A percentile compares a stretch with the other conserved stretches of the same genome.
Evolutionary conservation across 1,140 invertebrate genomes (phyloP).

Genomic region (Philopotamus ludificatus): DNA sequence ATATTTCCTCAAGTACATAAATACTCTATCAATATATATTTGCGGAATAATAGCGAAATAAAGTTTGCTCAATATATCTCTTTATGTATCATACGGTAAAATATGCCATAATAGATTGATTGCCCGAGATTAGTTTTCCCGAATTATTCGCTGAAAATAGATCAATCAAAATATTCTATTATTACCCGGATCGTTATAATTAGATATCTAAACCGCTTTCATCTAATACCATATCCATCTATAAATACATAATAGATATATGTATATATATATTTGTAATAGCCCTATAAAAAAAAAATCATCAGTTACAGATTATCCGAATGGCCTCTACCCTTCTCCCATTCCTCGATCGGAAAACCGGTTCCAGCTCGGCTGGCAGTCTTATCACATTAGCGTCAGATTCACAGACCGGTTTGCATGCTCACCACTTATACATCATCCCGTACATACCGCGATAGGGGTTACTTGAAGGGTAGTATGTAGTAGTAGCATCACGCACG

Average conservation of each 20-base stretch:
- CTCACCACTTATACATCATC: slow-evolving; percentile 30
- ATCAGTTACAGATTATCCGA: no score
- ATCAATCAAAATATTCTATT: neutral
- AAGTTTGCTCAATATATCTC: neutral
- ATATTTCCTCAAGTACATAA: neutral
- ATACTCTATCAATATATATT: no score
- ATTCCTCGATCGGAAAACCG: no score
- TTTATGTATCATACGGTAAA: neutral
- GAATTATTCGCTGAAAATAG: neutral
- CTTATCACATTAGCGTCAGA: slow-evolving; percentile 40
- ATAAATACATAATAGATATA: no score
- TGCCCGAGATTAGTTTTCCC: neutral
- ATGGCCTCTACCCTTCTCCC: no score
- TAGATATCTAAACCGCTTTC: no score
- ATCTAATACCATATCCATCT: no score
- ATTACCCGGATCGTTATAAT: no score
- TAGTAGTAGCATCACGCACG: no score
- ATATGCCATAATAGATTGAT: neutral
- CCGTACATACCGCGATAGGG: slow-evolving; percentile 17
- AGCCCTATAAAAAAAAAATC: no score
- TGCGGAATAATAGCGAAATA: neutral
- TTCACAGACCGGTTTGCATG: slow-evolving; percentile 38
- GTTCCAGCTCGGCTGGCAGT: neutral
- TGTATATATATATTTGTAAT: no score
- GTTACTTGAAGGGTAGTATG: no score